These are phyloP conservation scores for Pleuronectes platessa DNA, from an alignment of 2,113 vertebrate species.

Conservation along the genomic window DNA sequence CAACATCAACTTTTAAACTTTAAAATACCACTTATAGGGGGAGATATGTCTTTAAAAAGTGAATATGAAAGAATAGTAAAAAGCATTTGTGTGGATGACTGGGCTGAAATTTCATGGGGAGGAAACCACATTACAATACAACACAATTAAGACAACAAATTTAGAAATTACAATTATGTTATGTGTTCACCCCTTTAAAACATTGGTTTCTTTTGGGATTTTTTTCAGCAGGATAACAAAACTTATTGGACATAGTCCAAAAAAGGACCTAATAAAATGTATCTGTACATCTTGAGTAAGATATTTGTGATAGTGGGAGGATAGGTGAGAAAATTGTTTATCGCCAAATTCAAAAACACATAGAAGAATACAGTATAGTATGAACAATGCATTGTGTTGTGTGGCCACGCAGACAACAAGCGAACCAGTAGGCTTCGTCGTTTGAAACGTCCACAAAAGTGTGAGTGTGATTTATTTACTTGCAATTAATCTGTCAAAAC, in stretches of 20 bases:
- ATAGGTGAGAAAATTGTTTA: background rate
- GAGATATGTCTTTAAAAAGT: conserved; percentile 1
- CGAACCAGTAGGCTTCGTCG: background rate
- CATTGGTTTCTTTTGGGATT: no score
- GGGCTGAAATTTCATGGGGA: no score
- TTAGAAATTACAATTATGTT: no score
- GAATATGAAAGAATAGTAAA: background rate
- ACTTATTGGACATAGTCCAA: no score
- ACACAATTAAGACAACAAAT: no score
- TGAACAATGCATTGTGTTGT: background rate
- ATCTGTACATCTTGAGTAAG: background rate
- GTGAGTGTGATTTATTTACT: background rate
- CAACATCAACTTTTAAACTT: conserved; percentile 36
- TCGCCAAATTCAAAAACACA: background rate
- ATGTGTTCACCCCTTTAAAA: no score
- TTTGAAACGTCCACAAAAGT: background rate
- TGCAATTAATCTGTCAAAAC: conserved; percentile 6
- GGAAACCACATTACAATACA: background rate
- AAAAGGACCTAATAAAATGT: background rate
- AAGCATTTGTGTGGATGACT: background rate
- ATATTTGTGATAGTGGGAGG: background rate
- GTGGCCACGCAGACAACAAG: background rate
- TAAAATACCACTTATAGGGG: conserved; percentile 21
- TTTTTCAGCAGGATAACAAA: no score
- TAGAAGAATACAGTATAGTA: background rate